These are phyloP conservation scores for Chrysopa pallens DNA, from an alignment of 1,140 invertebrate species.

Conservation along the genomic window DNA sequence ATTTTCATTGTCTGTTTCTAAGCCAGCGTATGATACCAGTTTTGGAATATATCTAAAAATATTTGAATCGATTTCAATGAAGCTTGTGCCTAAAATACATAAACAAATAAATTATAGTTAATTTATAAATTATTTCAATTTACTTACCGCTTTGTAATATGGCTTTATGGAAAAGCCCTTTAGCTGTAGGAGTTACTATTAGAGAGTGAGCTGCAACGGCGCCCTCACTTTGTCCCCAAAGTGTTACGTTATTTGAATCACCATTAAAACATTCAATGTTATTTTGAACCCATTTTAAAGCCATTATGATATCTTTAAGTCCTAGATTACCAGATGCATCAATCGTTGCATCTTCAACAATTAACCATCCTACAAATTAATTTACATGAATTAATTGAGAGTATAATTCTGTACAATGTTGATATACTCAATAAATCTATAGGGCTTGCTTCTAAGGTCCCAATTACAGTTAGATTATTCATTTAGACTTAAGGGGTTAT, in stretches of 20 bases:
- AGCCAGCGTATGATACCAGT: not conserved
- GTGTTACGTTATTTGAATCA: conserved; percentile 34
- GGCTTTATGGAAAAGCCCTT: conserved; percentile 34
- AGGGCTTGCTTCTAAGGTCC: too few species aligned
- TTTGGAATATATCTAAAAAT: too few species aligned
- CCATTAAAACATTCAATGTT: conserved; percentile 50
- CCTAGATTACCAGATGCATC: conserved; percentile 44
- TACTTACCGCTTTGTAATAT: conserved; percentile 32
- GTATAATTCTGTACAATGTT: too few species aligned
- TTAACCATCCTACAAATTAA: not conserved
- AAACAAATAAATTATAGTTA: conserved; percentile 11
- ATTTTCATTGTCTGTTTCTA: conserved; percentile 19
- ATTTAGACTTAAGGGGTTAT: not conserved
- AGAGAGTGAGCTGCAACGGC: conserved; percentile 27
- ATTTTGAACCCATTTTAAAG: conserved; percentile 37
- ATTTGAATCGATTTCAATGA: not conserved
- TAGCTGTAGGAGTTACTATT: conserved; percentile 22
- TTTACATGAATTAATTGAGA: too few species aligned
- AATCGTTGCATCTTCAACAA: not conserved
- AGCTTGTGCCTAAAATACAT: conserved; percentile 27
- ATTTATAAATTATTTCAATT: too few species aligned
- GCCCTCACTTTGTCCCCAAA: conserved; percentile 39
- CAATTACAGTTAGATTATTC: too few species aligned
- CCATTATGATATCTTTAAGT: conserved; percentile 41
- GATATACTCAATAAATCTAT: not conserved